Conservation (phyloP, 1,140 invertebrate genomes). For the Lasioglossum albipes region DNA sequence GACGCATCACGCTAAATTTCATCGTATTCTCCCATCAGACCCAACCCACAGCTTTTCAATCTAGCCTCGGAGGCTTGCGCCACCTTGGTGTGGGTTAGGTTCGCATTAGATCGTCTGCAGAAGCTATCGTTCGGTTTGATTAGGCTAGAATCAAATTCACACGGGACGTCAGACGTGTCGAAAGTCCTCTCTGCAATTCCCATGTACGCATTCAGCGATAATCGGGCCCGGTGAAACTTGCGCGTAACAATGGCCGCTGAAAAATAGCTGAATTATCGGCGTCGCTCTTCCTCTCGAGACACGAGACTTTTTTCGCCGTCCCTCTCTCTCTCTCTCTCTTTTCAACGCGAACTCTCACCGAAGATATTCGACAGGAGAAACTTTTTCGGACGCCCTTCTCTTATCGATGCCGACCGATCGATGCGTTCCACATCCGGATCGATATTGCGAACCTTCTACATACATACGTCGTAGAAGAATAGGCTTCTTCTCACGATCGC, state of each 20-base stretch:
- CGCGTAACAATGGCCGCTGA: conserved; percentile 36
- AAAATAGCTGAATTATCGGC: conserved; percentile 31
- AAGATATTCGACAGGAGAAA: conserved; percentile 76
- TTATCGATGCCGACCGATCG: conserved; percentile 27
- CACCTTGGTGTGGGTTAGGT: background rate
- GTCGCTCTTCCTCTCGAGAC: background rate
- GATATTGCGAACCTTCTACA: background rate
- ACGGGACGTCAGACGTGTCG: background rate
- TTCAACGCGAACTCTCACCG: conserved; percentile 67
- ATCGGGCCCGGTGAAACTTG: conserved; percentile 20
- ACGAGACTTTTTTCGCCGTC: background rate
- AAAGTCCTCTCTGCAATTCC: background rate
- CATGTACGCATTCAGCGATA: background rate
- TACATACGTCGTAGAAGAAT: conserved; percentile 49
- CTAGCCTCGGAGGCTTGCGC: background rate
- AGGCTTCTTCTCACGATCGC: background rate
- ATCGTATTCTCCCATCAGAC: background rate
- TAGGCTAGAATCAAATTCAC: background rate
- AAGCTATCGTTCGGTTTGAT: background rate
- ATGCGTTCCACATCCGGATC: conserved; percentile 22
- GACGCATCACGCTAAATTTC: background rate
- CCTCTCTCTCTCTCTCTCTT: background rate
- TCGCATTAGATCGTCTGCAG: background rate
- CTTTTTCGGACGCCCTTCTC: conserved; percentile 62
- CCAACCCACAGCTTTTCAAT: conserved; percentile 3